Conservation (phyloP, 2,113 vertebrate genomes). For the Lophotis ruficrista region DNA sequence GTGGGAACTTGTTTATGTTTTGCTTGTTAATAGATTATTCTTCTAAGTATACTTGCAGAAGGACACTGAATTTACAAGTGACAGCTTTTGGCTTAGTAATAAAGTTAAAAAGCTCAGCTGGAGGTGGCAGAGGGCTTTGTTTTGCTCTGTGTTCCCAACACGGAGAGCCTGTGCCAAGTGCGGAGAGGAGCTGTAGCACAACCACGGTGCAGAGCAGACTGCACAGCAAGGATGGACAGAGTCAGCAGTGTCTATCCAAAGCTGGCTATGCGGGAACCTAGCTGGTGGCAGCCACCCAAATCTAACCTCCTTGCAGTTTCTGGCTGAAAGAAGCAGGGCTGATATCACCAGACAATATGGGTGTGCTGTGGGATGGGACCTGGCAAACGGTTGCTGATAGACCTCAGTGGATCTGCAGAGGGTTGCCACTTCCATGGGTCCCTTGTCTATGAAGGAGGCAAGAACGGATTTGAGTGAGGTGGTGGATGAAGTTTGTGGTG, state of each 20-base stretch:
- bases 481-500: background rate
- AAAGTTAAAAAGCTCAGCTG: background rate
- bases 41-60: background rate
- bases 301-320: background rate
- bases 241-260: background rate
- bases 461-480: background rate
- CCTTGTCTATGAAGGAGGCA: background rate
- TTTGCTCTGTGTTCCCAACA: background rate
- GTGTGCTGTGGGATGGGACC: background rate
- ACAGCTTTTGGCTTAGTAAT: background rate
- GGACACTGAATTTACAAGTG: background rate
- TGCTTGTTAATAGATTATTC: background rate
- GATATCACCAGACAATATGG: background rate
- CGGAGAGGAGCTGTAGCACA: background rate
- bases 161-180: background rate
- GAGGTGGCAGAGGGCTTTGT: background rate
- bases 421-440: background rate
- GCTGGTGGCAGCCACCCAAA: background rate
- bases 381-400: background rate
- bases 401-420: background rate
- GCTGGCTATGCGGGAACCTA: fast-evolving
- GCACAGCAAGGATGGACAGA: background rate
- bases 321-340: background rate
- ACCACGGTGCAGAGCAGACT: background rate
- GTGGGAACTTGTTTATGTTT: background rate